phyloP scores from a whole-genome alignment of 2,113 vertebrate genomes.

The Burhinus oedicnemus region DNA sequence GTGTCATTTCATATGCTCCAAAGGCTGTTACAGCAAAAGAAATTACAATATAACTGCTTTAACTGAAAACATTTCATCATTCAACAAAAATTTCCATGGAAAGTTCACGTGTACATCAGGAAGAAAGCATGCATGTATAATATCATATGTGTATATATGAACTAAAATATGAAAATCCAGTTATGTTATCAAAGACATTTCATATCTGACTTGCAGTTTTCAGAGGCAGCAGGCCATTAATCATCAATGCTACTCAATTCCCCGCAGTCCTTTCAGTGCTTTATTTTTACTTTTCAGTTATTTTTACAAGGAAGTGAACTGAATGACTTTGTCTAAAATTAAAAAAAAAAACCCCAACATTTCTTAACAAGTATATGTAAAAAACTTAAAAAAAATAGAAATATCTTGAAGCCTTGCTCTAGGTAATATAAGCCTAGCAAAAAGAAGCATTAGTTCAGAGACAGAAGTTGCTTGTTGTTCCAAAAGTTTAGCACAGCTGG shows the following conservation, averaged over 20 bases:
- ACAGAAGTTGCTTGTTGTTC: neutral
- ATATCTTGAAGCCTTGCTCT: neutral
- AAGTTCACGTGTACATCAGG: accelerated
- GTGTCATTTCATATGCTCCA: neutral
- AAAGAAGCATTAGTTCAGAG: neutral
- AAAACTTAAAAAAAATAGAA: accelerated
- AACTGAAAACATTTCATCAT: neutral
- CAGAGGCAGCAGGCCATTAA: neutral
- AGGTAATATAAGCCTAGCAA: neutral
- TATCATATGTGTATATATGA: neutral
- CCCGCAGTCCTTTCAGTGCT: neutral
- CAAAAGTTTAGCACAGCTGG: neutral
- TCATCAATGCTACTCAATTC: neutral
- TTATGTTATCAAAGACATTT: neutral
- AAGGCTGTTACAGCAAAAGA: neutral
- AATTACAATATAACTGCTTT: neutral
- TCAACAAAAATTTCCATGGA: neutral
- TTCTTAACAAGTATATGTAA: neutral
- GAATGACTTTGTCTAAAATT: neutral
- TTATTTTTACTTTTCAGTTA: neutral
- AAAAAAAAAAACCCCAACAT: neutral
- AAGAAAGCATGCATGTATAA: neutral
- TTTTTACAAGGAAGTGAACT: neutral
- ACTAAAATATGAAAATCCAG: neutral
- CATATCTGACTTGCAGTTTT: neutral